Percentiles rank a stretch among this genome's conserved stretches.
Evolutionary conservation across 2,113 vertebrate genomes (phyloP).

Genomic region (Notiomystis cincta): DNA sequence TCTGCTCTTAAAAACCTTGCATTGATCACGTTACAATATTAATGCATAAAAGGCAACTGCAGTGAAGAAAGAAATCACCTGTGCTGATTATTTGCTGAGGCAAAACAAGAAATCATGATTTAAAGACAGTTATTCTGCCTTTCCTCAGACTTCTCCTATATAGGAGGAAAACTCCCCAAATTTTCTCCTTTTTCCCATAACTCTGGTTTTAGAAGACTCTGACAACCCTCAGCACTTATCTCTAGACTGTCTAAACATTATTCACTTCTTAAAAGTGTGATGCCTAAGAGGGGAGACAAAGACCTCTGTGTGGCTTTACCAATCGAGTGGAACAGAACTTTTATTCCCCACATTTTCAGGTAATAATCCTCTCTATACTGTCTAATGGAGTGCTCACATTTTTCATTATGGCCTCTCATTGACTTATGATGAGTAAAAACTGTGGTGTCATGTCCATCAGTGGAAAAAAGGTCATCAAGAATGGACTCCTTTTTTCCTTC

Average conservation of each 20-base stretch:
- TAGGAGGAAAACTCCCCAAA: not conserved
- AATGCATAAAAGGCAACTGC: not conserved
- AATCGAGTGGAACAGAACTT: not conserved
- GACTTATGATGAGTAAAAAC: not conserved
- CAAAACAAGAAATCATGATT: not conserved
- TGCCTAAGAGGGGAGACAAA: not conserved
- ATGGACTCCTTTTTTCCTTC: not conserved
- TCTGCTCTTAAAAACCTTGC: not conserved
- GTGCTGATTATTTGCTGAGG: not conserved
- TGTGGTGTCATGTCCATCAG: not conserved
- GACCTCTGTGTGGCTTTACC: not conserved
- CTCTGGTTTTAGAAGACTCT: not conserved
- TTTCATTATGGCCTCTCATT: not conserved
- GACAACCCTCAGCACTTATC: not conserved
- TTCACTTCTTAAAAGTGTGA: not conserved
- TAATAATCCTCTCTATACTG: not conserved
- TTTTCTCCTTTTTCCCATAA: not conserved
- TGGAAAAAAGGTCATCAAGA: not conserved
- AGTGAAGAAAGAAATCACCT: not conserved
- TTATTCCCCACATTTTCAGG: not conserved
- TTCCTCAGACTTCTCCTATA: not conserved
- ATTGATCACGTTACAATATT: not conserved
- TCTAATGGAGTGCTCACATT: not conserved
- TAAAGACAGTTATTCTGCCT: not conserved
- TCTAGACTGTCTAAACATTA: not conserved